These are phyloP conservation scores for Actinostola sp. DNA, from an alignment of 92 coral and sea anemone genomes.

Conservation along the genomic window DNA sequence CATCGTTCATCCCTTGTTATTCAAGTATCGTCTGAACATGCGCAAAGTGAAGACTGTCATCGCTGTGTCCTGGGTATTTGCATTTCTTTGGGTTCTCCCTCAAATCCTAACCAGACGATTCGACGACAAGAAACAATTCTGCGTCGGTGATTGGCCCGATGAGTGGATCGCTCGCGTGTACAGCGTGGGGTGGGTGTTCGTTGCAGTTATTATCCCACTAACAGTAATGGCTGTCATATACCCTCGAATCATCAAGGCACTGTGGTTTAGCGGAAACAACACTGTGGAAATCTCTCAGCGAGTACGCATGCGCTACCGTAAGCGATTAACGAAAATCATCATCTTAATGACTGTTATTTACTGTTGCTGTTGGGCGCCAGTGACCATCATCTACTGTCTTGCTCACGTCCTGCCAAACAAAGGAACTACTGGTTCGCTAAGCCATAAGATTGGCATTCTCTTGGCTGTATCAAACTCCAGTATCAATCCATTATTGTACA, in stretches of 20 bases:
- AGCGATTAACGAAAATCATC: constrained; percentile 10
- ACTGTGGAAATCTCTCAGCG: constrained; percentile 9
- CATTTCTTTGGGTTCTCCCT: constrained; percentile 7
- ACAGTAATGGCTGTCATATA: constrained; percentile 11
- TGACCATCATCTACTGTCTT: constrained; percentile 3
- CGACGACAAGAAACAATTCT: constrained; percentile 9
- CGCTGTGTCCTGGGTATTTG: constrained; percentile 2
- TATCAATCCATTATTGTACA: constrained; percentile 10
- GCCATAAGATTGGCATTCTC: constrained; percentile 18
- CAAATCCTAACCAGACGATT: background rate
- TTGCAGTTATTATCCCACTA: constrained; percentile 16
- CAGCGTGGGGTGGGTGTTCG: constrained; percentile 1
- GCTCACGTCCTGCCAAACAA: background rate
- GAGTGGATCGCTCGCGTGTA: background rate
- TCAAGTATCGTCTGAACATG: constrained; percentile 3
- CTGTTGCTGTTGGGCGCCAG: constrained; percentile 26
- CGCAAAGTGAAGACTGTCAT: background rate
- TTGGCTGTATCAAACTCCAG: constrained; percentile 10
- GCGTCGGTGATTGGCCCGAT: constrained; percentile 13
- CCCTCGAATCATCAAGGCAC: constrained; percentile 3
- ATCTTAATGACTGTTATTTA: background rate
- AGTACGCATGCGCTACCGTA: constrained; percentile 24
- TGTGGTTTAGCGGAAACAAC: constrained; percentile 2
- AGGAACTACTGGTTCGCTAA: background rate
- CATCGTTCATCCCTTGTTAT: constrained; percentile 8